phyloP scores from a whole-genome alignment of 2,888 invertebrate species.

The Formica aserva region DNA sequence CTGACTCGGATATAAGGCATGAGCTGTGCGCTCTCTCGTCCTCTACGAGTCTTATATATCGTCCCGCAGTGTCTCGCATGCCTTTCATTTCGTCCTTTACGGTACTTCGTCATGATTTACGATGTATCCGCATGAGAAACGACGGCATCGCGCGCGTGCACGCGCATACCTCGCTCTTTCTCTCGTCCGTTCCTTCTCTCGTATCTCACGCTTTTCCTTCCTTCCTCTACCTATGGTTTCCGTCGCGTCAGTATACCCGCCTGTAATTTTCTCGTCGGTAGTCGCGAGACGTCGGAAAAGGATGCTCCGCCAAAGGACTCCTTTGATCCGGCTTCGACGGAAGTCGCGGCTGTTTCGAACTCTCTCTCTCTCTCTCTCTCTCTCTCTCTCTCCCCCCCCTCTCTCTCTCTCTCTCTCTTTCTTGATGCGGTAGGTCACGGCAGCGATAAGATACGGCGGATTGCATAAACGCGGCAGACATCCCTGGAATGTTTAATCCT shows the following conservation, averaged over 20 bases:
- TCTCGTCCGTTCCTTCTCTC: constrained; percentile 42
- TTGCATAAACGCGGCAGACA: constrained; percentile 6
- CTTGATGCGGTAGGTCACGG: constrained; percentile 14
- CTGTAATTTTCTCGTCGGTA: constrained; percentile 73
- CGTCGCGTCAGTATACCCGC: constrained; percentile 58
- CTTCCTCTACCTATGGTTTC: constrained; percentile 47
- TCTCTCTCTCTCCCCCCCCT: neutral
- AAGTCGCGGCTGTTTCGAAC: constrained; percentile 30
- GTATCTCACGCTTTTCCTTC: constrained; percentile 32
- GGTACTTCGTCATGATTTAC: constrained; percentile 77
- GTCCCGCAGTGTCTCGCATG: constrained; percentile 70
- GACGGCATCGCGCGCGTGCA: constrained; percentile 63
- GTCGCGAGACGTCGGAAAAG: constrained; percentile 49
- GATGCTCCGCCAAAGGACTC: constrained; percentile 41
- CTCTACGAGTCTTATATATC: constrained; percentile 61
- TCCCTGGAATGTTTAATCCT: neutral
- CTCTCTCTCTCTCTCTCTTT: neutral
- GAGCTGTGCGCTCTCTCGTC: constrained; percentile 51
- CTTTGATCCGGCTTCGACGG: constrained; percentile 48
- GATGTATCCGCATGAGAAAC: constrained; percentile 74
- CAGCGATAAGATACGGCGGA: constrained; percentile 19
- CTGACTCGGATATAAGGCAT: constrained; percentile 63
- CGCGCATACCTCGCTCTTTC: neutral
- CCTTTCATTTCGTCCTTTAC: constrained; percentile 77
- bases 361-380: neutral